Evolutionary conservation across 2,888 invertebrate genomes (phyloP), one percentile per base, ranked within the genome.

Genomic region (Cephus nigrinus): DNA sequence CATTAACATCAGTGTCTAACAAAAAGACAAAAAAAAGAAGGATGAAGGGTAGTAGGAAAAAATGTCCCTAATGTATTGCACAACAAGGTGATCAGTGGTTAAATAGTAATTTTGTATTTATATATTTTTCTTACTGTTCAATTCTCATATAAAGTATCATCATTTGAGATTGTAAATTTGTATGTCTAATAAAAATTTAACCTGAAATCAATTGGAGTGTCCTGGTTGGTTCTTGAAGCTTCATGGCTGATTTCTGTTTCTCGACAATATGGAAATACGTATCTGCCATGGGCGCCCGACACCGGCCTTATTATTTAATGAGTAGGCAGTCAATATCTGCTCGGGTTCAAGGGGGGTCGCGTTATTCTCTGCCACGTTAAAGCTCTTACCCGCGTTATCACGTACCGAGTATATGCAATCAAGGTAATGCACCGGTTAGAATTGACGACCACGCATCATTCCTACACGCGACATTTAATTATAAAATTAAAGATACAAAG

Each of bases 271-370:
- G 35, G n/a, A 30, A 75, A 35, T 55, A 9, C 23, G 30, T 69
- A 75, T 69, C 71, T 33, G 33, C 75, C 30, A 30, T 40, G 12
- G n/a, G 40, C 35, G n/a, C 75, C 68, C 35, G 23, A 69, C 9
- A n/a, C 31, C 35, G 23, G 3, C 34, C 79, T 76, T 82, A 78
- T 82, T 83, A 82, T 82, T 82, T 81, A 79, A 80, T 74, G 79
- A 84, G 80, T 79, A 75, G 72, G 73, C 80, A 80, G 83, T 86
- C 84, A 82, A 85, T 86, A 84, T 82, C 82, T 79, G 74, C 40
- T 55, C 69, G 81, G 78, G 83, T 85, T 85, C 84, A 83, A 81
- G 82, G 78, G 79, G 84, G 82, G 83, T 81, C 81, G 80, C 32
- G 55, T 55, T 55, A 55, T 55, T 55, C 55, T 23, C 9, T 55